Evolutionary conservation across 2,797 vertebrate species (phyloP), one percentile per base, ranked within the genome.

Genomic region (Xenopus petersii): DNA sequence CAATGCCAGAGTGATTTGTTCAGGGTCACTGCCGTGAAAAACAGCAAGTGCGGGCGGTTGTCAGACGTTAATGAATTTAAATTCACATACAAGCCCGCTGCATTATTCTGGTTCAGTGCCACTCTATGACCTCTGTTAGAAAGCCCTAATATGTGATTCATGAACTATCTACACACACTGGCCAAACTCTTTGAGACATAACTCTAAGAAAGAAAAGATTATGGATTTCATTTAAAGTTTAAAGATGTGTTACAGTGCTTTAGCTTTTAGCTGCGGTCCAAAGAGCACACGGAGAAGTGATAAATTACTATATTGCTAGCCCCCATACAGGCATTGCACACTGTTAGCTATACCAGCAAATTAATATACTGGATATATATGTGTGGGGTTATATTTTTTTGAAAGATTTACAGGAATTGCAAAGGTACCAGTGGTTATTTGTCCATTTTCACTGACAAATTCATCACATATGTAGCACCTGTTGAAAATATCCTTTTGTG

Each of bases 21-120:
- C 65, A 47, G 70, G 75, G 76, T 78, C 76, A 74, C 16, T 68
- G 66, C 51, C 66, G 54, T 66, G 58, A 64, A 60, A 64, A 74
- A 36, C 16, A 65, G 66, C 36, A 33, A 70, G 60, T 51, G 66
- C 71, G 59, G 76, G 11, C 26, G 61, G 71, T 64, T 78, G 76
- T 78, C 76, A 78, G 70, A 64, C 48, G 54, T 73, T 78, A 78
- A 78, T 78, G 70, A 73, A 73, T 78, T 73, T 78, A 70, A 73
- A 78, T 73, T 56, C 65, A 73, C 66, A 74, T 66, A 59, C 61
- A 46, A 65, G 71, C 61, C 42, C 30, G 54, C 58, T 49, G 63
- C 36, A 78, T 69, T 78, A 73, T 78, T 74, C 66, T 73, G 76
- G 65, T 70, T 78, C 71, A 78, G 42, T 5, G 71, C 56, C 12